Evolutionary conservation across 1,140 invertebrate genomes (phyloP), one percentile per base, ranked within the genome.

Genomic region (Ceratina calcarata): DNA sequence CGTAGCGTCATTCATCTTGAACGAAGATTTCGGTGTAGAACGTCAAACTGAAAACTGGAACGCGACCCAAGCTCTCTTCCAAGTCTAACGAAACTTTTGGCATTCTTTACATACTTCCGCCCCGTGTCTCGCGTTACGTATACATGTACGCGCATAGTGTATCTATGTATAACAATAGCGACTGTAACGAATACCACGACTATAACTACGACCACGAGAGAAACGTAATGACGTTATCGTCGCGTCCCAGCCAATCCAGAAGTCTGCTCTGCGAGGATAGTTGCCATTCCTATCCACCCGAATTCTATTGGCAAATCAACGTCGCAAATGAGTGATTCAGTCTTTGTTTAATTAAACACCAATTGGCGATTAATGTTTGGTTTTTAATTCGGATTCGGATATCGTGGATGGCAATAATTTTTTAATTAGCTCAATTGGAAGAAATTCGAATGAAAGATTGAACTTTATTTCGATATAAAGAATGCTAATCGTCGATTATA

Each of bases 211-310:
- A 60, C 60, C 37, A 60, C 49, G 1, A 12, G 73, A 58, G 58
- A 53, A 62, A 78, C 6, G 75, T 78, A 78, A 78, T 64, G 65
- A 70, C 75, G 58, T 70, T 78, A 78, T 78, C 75, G 22, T 6
- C 58, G 24, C 2, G 20, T 45, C 60, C 20, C 75, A 69, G 75
- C 60, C 58, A 37, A 71, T 78, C 49, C 24, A 20, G 37, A 61
- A 68, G 55, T 69, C 65, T n/a, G 16, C 18, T n/a, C 51, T n/a
- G 2, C 13, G n/a, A 13, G 4, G 22, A 13, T 57, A 27, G 45
- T 20, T n/a, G 8, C 7, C 6, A 16, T 37, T 18, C 62, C n/a
- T 45, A 45, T 66, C 27, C 18, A 16, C 3, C 13, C 8, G 62
- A 67, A 67, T 68, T 37, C 45, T 64, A 68, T 51, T 66, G 32